These are phyloP conservation scores for Aurelia coerulea DNA, from an alignment of 30 jellyfish, hydroid and myxozoan species.

Conservation along the genomic window DNA sequence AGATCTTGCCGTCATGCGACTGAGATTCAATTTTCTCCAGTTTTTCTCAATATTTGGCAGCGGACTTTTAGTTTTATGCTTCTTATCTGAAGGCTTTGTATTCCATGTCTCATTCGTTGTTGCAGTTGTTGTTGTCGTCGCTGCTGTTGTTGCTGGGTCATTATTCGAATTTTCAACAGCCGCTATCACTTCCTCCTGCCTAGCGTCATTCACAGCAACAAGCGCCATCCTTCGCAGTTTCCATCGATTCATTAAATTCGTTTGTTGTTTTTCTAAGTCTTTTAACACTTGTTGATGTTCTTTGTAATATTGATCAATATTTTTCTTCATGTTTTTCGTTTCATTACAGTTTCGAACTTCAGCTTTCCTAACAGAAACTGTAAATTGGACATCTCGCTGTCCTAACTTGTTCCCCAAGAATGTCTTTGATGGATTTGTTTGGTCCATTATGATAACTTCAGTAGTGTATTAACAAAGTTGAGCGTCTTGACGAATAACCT, in stretches of 20 bases:
- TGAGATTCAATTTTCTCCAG: too few relatives aligned
- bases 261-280: slow-evolving; percentile 31
- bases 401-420: slow-evolving; percentile 16
- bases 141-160: too few relatives aligned
- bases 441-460: slow-evolving; percentile 13
- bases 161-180: not conserved
- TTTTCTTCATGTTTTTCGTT: slow-evolving; percentile 46
- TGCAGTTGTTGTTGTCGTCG: too few relatives aligned
- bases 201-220: not conserved
- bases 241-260: slow-evolving; percentile 25
- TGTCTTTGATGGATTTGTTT: not conserved
- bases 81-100: too few relatives aligned
- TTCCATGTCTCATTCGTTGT: too few relatives aligned
- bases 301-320: slow-evolving; percentile 38
- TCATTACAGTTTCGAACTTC: slow-evolving; percentile 58
- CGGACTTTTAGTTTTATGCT: too few relatives aligned
- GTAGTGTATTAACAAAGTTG: too few relatives aligned
- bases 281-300: slow-evolving; percentile 66
- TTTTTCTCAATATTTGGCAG: too few relatives aligned
- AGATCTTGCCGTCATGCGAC: too few relatives aligned
- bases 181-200: not conserved
- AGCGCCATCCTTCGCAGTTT: slow-evolving; percentile 19
- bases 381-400: slow-evolving; percentile 49
- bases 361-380: slow-evolving; percentile 55
- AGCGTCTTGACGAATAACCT: too few relatives aligned